These are phyloP conservation scores for Stenotaenia linearis DNA, from an alignment of 2,888 invertebrate species.

Conservation along the genomic window DNA sequence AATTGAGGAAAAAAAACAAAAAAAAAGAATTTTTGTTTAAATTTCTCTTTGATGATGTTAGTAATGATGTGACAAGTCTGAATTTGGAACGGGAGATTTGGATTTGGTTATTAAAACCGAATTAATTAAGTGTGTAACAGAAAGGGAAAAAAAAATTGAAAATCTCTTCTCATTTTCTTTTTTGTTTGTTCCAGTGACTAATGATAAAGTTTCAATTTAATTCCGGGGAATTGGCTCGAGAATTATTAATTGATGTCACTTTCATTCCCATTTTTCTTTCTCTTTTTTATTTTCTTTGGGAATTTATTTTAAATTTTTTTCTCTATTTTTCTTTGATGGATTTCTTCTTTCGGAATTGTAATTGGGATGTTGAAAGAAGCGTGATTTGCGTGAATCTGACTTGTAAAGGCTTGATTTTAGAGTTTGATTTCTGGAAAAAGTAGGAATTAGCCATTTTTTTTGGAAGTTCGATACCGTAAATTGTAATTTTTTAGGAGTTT, in stretches of 20 bases:
- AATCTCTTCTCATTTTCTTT: not conserved
- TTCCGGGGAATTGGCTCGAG: not conserved
- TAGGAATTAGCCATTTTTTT: too few relatives aligned
- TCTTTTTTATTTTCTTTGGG: not conserved
- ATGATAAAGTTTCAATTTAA: slow-evolving; percentile 2
- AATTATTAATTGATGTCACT: slow-evolving; percentile 7
- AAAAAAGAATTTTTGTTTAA: not conserved
- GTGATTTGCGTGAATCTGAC: too few relatives aligned
- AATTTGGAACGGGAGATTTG: not conserved
- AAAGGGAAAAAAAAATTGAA: not conserved
- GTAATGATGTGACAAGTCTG: not conserved
- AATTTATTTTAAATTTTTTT: not conserved
- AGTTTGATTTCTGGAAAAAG: too few relatives aligned
- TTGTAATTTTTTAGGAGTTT: too few relatives aligned
- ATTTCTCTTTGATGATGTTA: not conserved
- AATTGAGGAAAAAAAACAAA: not conserved
- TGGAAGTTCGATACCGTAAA: too few relatives aligned
- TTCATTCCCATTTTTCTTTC: not conserved
- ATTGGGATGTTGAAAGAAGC: not conserved
- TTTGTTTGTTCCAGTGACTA: not conserved
- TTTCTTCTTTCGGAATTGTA: not conserved
- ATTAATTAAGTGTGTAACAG: not conserved
- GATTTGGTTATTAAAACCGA: not conserved
- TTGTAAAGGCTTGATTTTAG: too few relatives aligned
- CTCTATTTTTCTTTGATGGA: not conserved